Evolutionary conservation across 2,888 invertebrate species (phyloP).

Genomic region (Bembecia ichneumoniformis): DNA sequence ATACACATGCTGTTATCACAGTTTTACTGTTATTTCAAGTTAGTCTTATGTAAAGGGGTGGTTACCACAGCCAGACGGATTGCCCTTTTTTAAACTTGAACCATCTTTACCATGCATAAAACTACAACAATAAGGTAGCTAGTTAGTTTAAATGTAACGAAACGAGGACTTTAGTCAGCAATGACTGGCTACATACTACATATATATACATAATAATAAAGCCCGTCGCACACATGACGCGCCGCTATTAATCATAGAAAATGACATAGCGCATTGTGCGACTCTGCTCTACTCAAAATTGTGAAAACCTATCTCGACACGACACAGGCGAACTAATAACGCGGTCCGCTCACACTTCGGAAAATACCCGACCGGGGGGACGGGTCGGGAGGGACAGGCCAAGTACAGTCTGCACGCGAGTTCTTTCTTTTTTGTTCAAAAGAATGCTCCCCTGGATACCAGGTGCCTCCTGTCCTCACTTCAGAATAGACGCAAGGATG

Average conservation of each 20-base stretch:
- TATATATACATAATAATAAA: neutral
- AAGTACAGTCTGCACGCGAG: neutral
- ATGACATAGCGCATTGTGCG: constrained; percentile 59
- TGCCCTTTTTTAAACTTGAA: too few species aligned
- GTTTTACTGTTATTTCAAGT: too few species aligned
- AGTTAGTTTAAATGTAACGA: constrained; percentile 6
- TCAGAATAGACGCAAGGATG: too few species aligned
- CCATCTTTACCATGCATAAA: too few species aligned
- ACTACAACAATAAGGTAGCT: too few species aligned
- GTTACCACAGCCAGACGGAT: too few species aligned
- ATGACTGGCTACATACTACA: neutral
- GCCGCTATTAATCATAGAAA: constrained; percentile 67
- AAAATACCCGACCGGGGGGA: constrained; percentile 49
- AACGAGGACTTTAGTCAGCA: neutral
- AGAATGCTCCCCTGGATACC: too few species aligned
- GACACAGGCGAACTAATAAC: constrained; percentile 58
- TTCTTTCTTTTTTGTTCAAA: too few species aligned
- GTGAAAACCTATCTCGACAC: constrained; percentile 66
- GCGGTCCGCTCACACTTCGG: constrained; percentile 53
- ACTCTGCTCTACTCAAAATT: constrained; percentile 58
- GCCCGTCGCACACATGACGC: constrained; percentile 15
- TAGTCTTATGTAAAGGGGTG: too few species aligned
- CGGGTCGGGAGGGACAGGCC: constrained; percentile 27
- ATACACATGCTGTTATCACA: too few species aligned
- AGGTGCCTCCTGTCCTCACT: too few species aligned